Evolutionary conservation across 2,888 invertebrate genomes (phyloP), one percentile per base, ranked within the genome.

Genomic region (Xiphydria camelus): DNA sequence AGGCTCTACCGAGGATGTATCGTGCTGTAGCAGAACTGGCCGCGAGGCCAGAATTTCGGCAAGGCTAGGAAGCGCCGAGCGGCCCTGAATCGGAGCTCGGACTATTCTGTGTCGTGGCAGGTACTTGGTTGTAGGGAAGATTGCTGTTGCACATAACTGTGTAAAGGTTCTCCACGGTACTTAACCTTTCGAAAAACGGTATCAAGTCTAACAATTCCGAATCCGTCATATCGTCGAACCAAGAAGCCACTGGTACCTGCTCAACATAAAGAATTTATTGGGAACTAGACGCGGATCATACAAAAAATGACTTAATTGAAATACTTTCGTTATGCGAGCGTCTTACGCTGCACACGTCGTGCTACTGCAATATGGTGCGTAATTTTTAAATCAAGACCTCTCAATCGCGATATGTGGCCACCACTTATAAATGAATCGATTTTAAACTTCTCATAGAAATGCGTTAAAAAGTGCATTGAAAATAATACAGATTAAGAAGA

Each of bases 151-250:
- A 89, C 78, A 94, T 80, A 80, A 94, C 91, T 76, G 91, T 90
- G 81, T 94, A 97, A 61, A 98, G 95, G 82, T 94, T 94, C 79
- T 97, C 95, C 75, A 94, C 93, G 81, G 89, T 92, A 79, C 94
- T 92, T 65, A 99, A 83, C 77, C 92, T 91, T 80, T 99, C 98
- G 79, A 99, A 94, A 79, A 97, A 92, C 65, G 98, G 98, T 78
- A 99, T 91, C 76, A 99, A 83, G 81, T 99, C 97, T 72, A 94
- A 83, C 59, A 99, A 84, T 79, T 99, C 98, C 51, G 92, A 90
- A 79, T 99, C 99, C 70, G 89, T 88, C 86, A 93, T 92, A 79
- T 99, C 99, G 80, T 99, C 98, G 80, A 99, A 99, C 99, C 99
- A 99, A 59, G 97, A 97, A 75, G 94, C 92, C 60, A 99, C 97